Evolutionary conservation across 2,888 invertebrate species (phyloP).

Genomic region (Hemithea aestivaria): DNA sequence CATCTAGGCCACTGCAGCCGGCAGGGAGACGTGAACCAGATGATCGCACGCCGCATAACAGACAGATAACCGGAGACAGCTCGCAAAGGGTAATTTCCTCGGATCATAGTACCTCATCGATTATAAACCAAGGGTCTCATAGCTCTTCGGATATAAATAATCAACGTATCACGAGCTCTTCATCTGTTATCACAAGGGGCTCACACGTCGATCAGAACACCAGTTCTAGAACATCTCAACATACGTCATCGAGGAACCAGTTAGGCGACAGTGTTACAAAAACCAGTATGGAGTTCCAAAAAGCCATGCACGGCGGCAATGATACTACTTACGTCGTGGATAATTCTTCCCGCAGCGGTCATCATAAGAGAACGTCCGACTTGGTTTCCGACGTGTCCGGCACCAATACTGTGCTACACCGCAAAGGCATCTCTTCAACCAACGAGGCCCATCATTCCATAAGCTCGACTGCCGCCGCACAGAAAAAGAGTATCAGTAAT

Average conservation of each 20-base stretch:
- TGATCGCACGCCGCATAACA: no score
- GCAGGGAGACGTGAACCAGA: no score
- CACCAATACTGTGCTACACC: conserved; percentile 87
- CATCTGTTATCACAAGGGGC: conserved; percentile 36
- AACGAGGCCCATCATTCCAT: conserved; percentile 87
- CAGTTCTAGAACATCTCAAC: conserved; percentile 46
- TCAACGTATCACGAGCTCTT: conserved; percentile 33
- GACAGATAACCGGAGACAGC: no score
- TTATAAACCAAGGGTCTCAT: no score
- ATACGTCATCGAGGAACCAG: conserved; percentile 60
- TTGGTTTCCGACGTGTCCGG: conserved; percentile 87
- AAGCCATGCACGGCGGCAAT: conserved; percentile 68
- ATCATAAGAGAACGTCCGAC: conserved; percentile 86
- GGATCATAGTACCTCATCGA: no score
- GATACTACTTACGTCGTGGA: conserved; percentile 36
- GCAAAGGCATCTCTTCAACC: conserved; percentile 83
- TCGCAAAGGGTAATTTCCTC: no score
- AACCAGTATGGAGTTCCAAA: conserved; percentile 76
- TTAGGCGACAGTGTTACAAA: conserved; percentile 69
- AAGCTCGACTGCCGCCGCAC: conserved; percentile 86
- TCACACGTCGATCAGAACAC: conserved; percentile 43
- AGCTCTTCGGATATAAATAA: conserved; percentile 14
- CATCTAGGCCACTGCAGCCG: no score
- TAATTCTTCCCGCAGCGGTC: conserved; percentile 57
- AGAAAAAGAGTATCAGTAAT: conserved; percentile 89